These are phyloP conservation scores for Andricus grossulariae DNA, from an alignment of 1,140 invertebrate species.

Conservation along the genomic window DNA sequence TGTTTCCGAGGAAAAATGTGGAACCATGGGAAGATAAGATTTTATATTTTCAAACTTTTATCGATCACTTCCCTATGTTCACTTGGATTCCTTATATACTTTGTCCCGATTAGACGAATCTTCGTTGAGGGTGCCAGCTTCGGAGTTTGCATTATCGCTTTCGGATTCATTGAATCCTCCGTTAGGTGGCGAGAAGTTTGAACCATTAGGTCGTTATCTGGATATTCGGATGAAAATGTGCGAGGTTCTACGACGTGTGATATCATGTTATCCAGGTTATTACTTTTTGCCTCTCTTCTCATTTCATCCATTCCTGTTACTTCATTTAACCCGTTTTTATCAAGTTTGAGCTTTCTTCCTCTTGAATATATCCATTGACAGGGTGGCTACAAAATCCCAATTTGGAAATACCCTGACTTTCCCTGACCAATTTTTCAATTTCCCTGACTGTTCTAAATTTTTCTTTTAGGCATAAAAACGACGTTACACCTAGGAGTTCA, in stretches of 20 bases:
- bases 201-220: slow-evolving; percentile 68
- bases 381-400: no score
- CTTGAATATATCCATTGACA: background rate
- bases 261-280: slow-evolving; percentile 55
- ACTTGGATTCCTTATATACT: slow-evolving; percentile 45
- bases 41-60: slow-evolving; percentile 18
- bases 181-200: slow-evolving; percentile 56
- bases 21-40: slow-evolving; percentile 6
- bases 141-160: slow-evolving; percentile 71
- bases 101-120: slow-evolving; percentile 59
- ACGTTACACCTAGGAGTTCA: no score
- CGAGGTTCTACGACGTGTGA: slow-evolving; percentile 65
- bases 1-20: slow-evolving; percentile 1
- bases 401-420: no score
- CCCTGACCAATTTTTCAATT: no score
- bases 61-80: slow-evolving; percentile 34
- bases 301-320: slow-evolving; percentile 16
- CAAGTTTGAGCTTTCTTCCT: background rate
- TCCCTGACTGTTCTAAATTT: no score
- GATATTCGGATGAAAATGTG: slow-evolving; percentile 67
- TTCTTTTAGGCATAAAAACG: no score
- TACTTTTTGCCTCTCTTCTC: slow-evolving; percentile 48
- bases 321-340: slow-evolving; percentile 31
- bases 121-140: slow-evolving; percentile 52
- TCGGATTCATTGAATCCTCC: slow-evolving; percentile 71